phyloP scores from a whole-genome alignment of 1,140 invertebrate genomes.

The Mamestra configurata region DNA sequence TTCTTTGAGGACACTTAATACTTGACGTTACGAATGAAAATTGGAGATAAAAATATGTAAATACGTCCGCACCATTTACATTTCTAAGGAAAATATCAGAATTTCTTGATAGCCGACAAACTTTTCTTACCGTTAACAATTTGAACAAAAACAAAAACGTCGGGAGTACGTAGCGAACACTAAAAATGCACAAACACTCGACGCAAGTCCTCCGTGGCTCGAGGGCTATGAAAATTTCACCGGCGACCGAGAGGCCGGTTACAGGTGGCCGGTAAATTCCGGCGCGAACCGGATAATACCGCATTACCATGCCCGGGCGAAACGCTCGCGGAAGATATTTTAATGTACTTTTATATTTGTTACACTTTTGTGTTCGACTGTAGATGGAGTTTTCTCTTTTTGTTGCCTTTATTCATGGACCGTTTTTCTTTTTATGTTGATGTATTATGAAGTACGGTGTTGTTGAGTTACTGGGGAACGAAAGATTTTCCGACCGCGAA shows the following conservation, averaged over 20 bases:
- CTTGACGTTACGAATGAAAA: slow-evolving; percentile 25
- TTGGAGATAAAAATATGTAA: slow-evolving; percentile 41
- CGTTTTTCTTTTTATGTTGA: slow-evolving; percentile 13
- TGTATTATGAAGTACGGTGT: slow-evolving; percentile 33
- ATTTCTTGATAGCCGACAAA: slow-evolving; percentile 8
- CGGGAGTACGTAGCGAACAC: slow-evolving; percentile 33
- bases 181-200: slow-evolving; percentile 66
- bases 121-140: slow-evolving; percentile 17
- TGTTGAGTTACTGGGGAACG: not conserved
- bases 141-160: slow-evolving; percentile 28
- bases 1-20: slow-evolving; percentile 33
- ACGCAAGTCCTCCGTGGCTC: slow-evolving; percentile 49
- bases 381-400: slow-evolving; percentile 17
- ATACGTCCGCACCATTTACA: slow-evolving; percentile 20
- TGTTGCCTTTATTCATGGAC: not conserved
- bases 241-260: slow-evolving; percentile 56
- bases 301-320: slow-evolving; percentile 53
- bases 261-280: slow-evolving; percentile 76
- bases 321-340: slow-evolving; percentile 6
- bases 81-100: slow-evolving; percentile 29
- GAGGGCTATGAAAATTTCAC: slow-evolving; percentile 65
- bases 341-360: slow-evolving; percentile 42
- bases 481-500: not conserved
- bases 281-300: slow-evolving; percentile 59
- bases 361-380: slow-evolving; percentile 39